A percentile compares a stretch with the other conserved stretches of the same genome.
These are phyloP conservation scores for Leptothorax acervorum DNA, from an alignment of 2,888 invertebrate genomes.

Conservation along the genomic window DNA sequence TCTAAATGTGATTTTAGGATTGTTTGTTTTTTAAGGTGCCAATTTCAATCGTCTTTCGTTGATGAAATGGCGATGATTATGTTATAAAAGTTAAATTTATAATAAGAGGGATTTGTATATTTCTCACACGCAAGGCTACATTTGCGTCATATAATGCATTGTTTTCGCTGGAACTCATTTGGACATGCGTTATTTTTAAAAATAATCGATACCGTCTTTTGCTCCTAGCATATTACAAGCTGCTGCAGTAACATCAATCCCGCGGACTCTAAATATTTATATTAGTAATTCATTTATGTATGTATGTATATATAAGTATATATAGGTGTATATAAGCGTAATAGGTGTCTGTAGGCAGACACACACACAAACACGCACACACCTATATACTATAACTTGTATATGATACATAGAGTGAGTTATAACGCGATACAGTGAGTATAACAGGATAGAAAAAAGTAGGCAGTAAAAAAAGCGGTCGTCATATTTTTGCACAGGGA, in stretches of 20 bases:
- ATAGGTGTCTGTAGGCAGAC: too few relatives aligned
- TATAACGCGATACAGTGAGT: not conserved
- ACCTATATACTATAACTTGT: too few relatives aligned
- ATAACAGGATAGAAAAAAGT: constrained; percentile 20
- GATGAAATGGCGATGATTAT: not conserved
- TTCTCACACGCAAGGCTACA: not conserved
- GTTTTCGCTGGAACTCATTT: constrained; percentile 24
- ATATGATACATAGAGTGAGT: too few relatives aligned
- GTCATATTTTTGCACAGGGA: constrained; percentile 43
- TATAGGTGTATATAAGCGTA: too few relatives aligned
- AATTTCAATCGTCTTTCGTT: not conserved
- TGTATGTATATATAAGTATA: not conserved
- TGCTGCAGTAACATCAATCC: constrained; percentile 21
- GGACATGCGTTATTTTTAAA: constrained; percentile 32
- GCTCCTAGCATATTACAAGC: constrained; percentile 27
- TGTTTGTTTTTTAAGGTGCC: not conserved
- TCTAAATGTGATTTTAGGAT: not conserved
- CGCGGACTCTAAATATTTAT: constrained; percentile 25
- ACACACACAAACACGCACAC: too few relatives aligned
- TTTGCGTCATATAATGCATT: not conserved
- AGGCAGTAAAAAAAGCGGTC: constrained; percentile 25
- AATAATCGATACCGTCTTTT: constrained; percentile 31
- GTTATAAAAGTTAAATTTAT: not conserved
- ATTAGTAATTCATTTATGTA: not conserved
- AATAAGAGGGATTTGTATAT: not conserved